Base-by-base conservation (phyloP, 2,113 vertebrate species). In the Psilopogon haemacephalus region DNA sequence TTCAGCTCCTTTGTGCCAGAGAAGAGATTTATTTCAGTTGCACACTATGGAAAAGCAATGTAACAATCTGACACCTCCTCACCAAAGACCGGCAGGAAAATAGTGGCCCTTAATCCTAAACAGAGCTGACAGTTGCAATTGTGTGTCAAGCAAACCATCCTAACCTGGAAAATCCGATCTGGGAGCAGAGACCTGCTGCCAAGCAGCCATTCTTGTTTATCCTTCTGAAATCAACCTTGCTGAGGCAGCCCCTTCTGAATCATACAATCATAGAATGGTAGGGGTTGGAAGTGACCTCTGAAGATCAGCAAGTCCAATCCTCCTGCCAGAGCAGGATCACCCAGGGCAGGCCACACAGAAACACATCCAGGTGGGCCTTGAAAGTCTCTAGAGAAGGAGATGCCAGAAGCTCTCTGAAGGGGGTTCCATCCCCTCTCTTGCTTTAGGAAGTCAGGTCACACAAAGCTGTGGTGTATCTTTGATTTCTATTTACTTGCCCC, bases 111-210 rank as follows among this genome's bases (percentile, higher is more conserved):
- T 40, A n/a, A 27, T 12, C 30, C 37, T 30, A 8, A 21, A 1
- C 28, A 59, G 83, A 14, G 28, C 26, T 30, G 67, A 73, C 18
- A 46, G 62, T 6, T 77, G 69, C 77, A 74, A 56, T 12, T 71
- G 8, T 4, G 35, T 12, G 48, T 20, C 18, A n/a, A 40, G 58
- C 0, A 12, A 84, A 73, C 42, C 69, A 8, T 6, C 63, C 1
- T 3, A 60, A 23, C 54, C 54, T 32, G 90, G 73, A 32, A 78
- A 73, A 30, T 71, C 54, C 83, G 90, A 50, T 56, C 60, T 27
- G 64, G 12, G 26, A 52, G 82, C 68, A 52, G 42, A 8, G 58
- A 24, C 58, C 89, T 78, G 78, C 85, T 86, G 89, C 89, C 87
- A 67, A 35, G 58, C 42, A 82, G 64, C 78, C 54, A 14, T 20